These are phyloP conservation scores for Procambarus virginalis DNA, from an alignment of 1,140 invertebrate genomes.

Conservation along the genomic window DNA sequence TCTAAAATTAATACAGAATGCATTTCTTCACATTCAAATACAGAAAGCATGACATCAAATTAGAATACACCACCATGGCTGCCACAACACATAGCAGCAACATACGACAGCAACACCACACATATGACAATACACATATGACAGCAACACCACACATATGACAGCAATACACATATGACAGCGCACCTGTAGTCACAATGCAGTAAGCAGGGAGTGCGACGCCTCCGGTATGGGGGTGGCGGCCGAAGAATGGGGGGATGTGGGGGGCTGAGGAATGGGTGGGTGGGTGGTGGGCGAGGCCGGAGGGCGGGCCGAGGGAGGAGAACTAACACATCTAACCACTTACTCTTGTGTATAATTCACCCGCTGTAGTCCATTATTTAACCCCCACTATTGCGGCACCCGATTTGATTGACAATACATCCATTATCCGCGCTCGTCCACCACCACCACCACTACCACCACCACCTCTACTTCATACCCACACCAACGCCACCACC, in stretches of 20 bases:
- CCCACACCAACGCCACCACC: not conserved
- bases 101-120: not conserved
- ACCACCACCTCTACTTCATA: not conserved
- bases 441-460: not conserved
- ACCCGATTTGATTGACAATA: conserved; percentile 53
- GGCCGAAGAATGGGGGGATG: no score
- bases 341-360: conserved; percentile 58
- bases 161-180: not conserved
- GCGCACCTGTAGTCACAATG: no score
- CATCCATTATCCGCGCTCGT: conserved; percentile 30
- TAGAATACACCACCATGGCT: no score
- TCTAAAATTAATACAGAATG: not conserved
- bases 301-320: not conserved
- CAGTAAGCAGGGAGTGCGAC: no score
- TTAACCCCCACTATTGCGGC: conserved; percentile 35
- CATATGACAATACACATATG: no score
- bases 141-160: conserved; percentile 7
- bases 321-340: conserved; percentile 38
- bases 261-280: not conserved
- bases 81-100: not conserved
- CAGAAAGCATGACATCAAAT: no score
- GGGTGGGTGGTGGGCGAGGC: no score
- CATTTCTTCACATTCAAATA: not conserved
- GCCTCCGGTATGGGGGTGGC: no score
- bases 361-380: conserved; percentile 42